Evolutionary conservation across 2,888 invertebrate genomes (phyloP), one percentile per base, ranked within the genome.

Genomic region (Synergus japonicus): DNA sequence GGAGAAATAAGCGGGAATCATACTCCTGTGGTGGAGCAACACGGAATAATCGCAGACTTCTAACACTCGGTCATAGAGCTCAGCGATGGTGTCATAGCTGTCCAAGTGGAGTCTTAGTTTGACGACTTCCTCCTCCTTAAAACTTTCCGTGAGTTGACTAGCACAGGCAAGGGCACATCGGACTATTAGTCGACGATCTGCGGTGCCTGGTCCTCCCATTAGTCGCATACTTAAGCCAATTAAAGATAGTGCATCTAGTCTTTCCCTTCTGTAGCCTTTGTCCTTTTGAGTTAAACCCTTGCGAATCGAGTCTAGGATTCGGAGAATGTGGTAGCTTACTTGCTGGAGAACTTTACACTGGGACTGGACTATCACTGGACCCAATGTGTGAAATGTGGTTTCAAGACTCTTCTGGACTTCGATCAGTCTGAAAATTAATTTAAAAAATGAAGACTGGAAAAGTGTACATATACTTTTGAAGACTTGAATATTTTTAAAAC

Each of bases 401-500:
- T 96, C 95, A 83, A 98, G 93, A 46, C 95, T 94, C 93, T 97
- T 97, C 58, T 98, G 92, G 82, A 97, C 93, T 91, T 98, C 97
- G 78, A 97, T 94, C 41, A 98, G 93, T 88, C 96, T 83, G 37
- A 15, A 69, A 69, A 66, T 12, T 18, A 60, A 60, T 60, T 22
- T 22, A 9, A n/a, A 18, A 58, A 18, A 0, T 18, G 3, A 18
- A 9, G 2, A 8, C 18, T 18, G 58, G 9, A 9, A 18, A 5
- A 58, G 9, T 54, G 15, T 18, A 60, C 9, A n/a, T 22, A 60
- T 4, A 60, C 1, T 60, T 22, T 12, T 9, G 10, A 60, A n/a
- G 12, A 7, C 10, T 22, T 18, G 7, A 18, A 67, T 18, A 67
- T 18, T 67, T 22, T 18, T 3, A 3, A 44, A n/a, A 5, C 5